Base-by-base conservation (phyloP, 92 coral and sea anemone species). In the Nematostella vectensis region DNA sequence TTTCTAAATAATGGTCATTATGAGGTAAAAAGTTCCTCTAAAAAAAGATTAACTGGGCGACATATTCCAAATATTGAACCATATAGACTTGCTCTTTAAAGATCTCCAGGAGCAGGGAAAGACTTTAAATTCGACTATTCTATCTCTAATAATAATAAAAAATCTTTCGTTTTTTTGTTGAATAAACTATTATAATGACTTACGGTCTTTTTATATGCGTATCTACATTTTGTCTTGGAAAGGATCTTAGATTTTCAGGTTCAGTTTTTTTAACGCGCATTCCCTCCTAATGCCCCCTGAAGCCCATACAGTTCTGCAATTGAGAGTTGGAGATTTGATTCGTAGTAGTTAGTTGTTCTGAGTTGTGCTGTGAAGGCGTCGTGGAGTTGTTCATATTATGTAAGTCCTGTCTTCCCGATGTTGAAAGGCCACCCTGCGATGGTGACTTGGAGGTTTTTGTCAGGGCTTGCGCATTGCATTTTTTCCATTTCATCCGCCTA, bases 401-500 rank as follows among this genome's bases (percentile, higher is more conserved):
- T 43, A 79, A 69, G 54, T 78, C 81, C 50, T 76, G 87, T 80
- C 74, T 70, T 33, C 74, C 71, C 27, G 81, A 40, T 36, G 79
- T 39, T 29, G 83, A 57, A 59, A 56, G 60, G 62, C 80, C 70
- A 63, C 74, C 76, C 69, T 76, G 78, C 31, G 74, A 48, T 9
- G 95, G 55, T 31, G 83, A 75, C 39, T 67, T 57, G 29, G 79
- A 62, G 72, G 75, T 75, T 69, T 85, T 85, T 43, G 67, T 72
- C 67, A 79, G 66, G 12, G 84, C 84, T 57, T 83, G 94, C 27
- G 94, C 83, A 58, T 80, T 81, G 57, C 95, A 84, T 51, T 93
- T 93, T 70, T 93, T 93, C 88, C 95, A 83, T 58, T 93, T 93
- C 99, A 93, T 93, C 25, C 99, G 80, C 60, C 99, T 60, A 67